phyloP scores from a whole-genome alignment of 2,113 vertebrate species.

The Seriola aureovittata region DNA sequence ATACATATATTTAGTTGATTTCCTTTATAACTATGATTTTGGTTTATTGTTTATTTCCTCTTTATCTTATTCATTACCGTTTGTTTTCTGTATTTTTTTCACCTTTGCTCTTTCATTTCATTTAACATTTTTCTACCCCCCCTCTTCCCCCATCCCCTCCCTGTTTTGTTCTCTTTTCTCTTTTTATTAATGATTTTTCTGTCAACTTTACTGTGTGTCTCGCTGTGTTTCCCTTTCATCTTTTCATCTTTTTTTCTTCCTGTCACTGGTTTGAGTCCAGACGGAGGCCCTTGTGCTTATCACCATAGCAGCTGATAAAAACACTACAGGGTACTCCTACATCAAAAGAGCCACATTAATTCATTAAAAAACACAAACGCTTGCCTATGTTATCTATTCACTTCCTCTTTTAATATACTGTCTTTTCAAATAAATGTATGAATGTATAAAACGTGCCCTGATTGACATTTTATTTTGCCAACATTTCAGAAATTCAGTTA shows the following conservation, averaged over 20 bases:
- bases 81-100: no score
- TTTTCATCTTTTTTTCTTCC: not conserved
- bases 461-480: not conserved
- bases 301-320: not conserved
- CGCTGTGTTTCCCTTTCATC: not conserved
- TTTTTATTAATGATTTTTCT: not conserved
- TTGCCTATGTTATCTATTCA: not conserved
- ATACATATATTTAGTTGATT: not conserved
- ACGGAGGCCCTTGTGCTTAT: not conserved
- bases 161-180: not conserved
- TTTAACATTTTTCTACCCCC: no score
- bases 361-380: not conserved
- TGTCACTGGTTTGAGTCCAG: not conserved
- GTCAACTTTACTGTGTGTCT: not conserved
- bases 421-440: not conserved
- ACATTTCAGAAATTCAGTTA: not conserved
- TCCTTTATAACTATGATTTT: not conserved
- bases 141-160: no score
- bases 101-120: no score
- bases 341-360: not conserved
- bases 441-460: not conserved
- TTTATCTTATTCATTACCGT: no score
- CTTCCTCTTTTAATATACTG: not conserved
- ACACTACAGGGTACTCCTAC: not conserved
- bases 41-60: no score